Conservation (phyloP, 1,140 invertebrate genomes). For the Philaenus spumarius region DNA sequence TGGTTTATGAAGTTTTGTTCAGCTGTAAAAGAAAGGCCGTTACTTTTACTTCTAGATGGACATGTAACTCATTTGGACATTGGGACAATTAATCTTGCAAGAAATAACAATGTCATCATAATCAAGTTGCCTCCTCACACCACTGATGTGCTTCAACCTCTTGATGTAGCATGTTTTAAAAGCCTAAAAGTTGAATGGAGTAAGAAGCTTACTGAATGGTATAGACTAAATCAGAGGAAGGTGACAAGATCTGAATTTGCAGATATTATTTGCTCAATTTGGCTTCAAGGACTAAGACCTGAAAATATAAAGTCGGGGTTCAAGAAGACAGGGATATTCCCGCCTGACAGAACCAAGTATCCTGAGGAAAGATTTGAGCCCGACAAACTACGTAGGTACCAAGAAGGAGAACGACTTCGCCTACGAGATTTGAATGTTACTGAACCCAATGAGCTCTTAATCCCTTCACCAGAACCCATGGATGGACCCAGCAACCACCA, state of each 20-base stretch:
- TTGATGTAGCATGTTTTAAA: conserved; percentile 14
- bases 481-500: no score
- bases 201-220: conserved; percentile 11
- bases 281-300: no score
- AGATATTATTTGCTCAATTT: no score
- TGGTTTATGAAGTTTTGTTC: conserved; percentile 6
- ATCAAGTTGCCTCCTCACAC: conserved; percentile 16
- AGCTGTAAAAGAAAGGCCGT: conserved; percentile 10
- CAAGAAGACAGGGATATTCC: no score
- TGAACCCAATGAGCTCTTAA: no score
- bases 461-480: no score
- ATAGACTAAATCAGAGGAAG: conserved; percentile 10
- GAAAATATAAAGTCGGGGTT: no score
- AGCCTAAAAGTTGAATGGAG: conserved; percentile 11
- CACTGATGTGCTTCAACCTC: conserved; percentile 14
- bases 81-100: conserved; percentile 3
- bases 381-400: conserved; percentile 14
- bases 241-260: conserved; percentile 9
- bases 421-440: no score
- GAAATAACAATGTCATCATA: conserved; percentile 3
- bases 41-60: conserved; percentile 17
- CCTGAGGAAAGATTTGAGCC: conserved; percentile 8
- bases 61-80: conserved; percentile 15
- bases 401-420: no score
- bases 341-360: conserved; percentile 9